Percentiles rank a stretch among this genome's conserved stretches.
phyloP scores from a whole-genome alignment of 2,888 invertebrate species.

The Ashinkailepas kermadecensis region DNA sequence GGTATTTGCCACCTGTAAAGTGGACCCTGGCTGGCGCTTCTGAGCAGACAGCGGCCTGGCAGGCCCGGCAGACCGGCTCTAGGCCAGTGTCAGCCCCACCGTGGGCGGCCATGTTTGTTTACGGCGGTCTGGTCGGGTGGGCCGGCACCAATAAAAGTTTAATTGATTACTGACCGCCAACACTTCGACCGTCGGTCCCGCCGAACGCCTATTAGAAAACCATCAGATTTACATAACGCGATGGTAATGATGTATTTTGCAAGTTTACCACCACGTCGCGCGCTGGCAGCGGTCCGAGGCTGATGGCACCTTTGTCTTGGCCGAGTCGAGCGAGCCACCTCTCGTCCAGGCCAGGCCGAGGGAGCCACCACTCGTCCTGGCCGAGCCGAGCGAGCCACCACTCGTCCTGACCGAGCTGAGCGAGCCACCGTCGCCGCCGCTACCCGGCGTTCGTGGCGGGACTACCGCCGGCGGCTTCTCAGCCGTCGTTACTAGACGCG shows the following conservation, averaged over 20 bases:
- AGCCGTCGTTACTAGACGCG: no score
- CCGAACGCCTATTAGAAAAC: constrained; percentile 7
- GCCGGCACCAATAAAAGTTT: constrained; percentile 14
- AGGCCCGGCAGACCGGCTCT: not conserved
- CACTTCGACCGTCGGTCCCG: not conserved
- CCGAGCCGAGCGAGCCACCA: no score
- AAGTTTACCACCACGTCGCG: not conserved
- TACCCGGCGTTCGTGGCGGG: no score
- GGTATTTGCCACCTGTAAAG: no score
- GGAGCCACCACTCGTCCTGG: no score
- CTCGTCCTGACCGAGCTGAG: no score
- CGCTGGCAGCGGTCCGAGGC: not conserved
- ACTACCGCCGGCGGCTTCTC: no score
- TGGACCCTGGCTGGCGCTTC: not conserved
- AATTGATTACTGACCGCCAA: not conserved
- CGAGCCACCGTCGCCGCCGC: no score
- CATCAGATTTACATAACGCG: constrained; percentile 4
- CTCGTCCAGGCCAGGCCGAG: no score
- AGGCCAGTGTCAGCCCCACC: not conserved
- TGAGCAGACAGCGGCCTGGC: not conserved
- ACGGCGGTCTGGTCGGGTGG: not conserved
- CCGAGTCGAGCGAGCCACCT: no score
- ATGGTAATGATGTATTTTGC: constrained; percentile 20
- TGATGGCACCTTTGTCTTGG: no score
- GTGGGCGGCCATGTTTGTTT: constrained; percentile 2